Evolutionary conservation across 2,797 vertebrate species (phyloP), one percentile per base, ranked within the genome.

Genomic region (Xenops minutus): DNA sequence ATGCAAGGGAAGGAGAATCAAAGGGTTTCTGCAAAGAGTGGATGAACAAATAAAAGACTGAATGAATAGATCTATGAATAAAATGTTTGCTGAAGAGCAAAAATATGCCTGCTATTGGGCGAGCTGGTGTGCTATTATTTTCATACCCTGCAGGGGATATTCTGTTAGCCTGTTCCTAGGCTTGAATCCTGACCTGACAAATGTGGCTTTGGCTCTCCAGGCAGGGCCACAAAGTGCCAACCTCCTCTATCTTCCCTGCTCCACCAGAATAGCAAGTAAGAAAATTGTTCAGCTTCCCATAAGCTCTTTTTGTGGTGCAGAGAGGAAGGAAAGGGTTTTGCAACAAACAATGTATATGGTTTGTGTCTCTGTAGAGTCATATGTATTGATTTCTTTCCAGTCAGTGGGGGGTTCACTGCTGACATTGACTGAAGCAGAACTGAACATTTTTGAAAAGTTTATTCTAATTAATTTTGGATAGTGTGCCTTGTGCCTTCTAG

Each of bases 11-110:
- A 87, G 39, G 41, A 88, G 61, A 89, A 89, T 76, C 44, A 67
- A 93, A 88, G 79, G 36, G 36, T 68, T 94, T 82, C 75, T 77
- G 64, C 71, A 93, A 82, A 74, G 41, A 89, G 55, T 67, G 88
- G 26, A 7, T 85, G 80, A 96, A 93, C 54, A 95, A 95, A 95
- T 85, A 74, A 79, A 92, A 92, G 83, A 93, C 76, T 87, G 90
- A 95, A 96, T 96, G 92, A 95, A 95, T 93, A 93, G 86, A 82
- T 91, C 83, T 87, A 82, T 91, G 92, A 97, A 94, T 95, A 96
- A 96, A 93, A 73, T 3, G 3, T 92, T 92, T 94, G 67, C 85
- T 95, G 63, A 95, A 89, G 74, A 93, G 83, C 83, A 95, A 71
- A 97, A 96, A 56, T 82, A 88, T 95, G 94, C 4, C 7, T 82